Evolutionary conservation across 2,888 invertebrate genomes (phyloP).

Genomic region (Atethmia centrago): DNA sequence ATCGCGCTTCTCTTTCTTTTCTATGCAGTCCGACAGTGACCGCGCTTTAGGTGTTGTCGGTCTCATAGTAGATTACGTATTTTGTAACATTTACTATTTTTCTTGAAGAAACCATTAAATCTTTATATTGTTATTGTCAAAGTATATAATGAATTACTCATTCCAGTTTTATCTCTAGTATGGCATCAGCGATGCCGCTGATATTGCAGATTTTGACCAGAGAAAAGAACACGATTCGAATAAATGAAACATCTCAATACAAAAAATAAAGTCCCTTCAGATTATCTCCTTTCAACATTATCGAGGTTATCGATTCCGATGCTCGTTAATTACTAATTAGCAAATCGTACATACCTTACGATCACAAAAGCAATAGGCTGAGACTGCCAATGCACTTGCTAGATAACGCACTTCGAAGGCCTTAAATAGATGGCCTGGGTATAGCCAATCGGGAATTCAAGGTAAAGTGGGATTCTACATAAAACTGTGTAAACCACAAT

Average conservation of each 20-base stretch:
- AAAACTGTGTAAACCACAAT: neutral
- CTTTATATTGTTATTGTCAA: too few species aligned
- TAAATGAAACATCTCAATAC: neutral
- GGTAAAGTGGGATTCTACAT: neutral
- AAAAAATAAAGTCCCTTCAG: neutral
- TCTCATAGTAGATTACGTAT: too few species aligned
- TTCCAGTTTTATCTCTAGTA: neutral
- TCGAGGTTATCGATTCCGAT: conserved; percentile 22
- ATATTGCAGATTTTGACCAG: neutral
- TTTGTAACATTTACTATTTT: neutral
- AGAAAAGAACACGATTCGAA: too few species aligned
- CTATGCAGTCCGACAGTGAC: too few species aligned
- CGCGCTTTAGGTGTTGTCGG: too few species aligned
- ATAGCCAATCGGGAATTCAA: neutral
- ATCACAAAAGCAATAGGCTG: conserved; percentile 18
- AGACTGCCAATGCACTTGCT: conserved; percentile 2
- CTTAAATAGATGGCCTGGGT: neutral
- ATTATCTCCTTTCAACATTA: conserved; percentile 23
- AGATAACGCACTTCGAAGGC: conserved; percentile 23
- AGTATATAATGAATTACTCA: neutral
- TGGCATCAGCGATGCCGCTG: neutral
- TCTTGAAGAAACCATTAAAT: neutral
- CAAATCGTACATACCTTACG: conserved; percentile 34
- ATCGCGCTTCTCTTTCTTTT: too few species aligned
- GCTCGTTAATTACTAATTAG: conserved; percentile 4